Evolutionary conservation across 2,113 vertebrate species (phyloP).

Genomic region (Hyla sarda): DNA sequence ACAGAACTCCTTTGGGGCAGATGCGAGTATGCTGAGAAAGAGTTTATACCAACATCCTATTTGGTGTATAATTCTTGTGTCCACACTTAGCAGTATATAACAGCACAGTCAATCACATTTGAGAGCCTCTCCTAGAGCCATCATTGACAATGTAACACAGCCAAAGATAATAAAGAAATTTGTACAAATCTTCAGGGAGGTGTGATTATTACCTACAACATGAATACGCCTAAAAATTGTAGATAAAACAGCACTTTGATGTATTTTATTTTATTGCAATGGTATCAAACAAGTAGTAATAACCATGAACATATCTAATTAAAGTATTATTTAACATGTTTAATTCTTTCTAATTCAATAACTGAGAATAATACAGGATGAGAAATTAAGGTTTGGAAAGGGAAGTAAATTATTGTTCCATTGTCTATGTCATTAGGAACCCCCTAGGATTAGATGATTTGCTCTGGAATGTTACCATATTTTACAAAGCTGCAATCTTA

Average conservation of each 20-base stretch:
- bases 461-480: conserved; percentile 12
- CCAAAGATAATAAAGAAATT: no score
- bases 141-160: no score
- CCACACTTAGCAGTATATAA: no score
- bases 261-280: not conserved
- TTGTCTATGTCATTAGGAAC: not conserved
- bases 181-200: no score
- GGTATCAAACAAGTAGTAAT: not conserved
- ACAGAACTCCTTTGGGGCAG: no score
- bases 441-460: conserved; percentile 17
- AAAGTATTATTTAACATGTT: not conserved
- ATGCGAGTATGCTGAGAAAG: no score
- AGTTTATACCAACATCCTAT: no score
- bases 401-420: not conserved
- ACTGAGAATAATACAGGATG: not conserved
- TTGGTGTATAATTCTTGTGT: no score
- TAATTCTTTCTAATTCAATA: not conserved
- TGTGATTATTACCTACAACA: no score
- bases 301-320: not conserved
- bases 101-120: no score
- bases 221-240: no score
- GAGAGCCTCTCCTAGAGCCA: no score
- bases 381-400: not conserved
- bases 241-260: not conserved
- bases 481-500: not conserved